Evolutionary conservation across 2,113 vertebrate species (phyloP), one percentile per base, ranked within the genome.

Genomic region (Heloderma charlesbogerti): DNA sequence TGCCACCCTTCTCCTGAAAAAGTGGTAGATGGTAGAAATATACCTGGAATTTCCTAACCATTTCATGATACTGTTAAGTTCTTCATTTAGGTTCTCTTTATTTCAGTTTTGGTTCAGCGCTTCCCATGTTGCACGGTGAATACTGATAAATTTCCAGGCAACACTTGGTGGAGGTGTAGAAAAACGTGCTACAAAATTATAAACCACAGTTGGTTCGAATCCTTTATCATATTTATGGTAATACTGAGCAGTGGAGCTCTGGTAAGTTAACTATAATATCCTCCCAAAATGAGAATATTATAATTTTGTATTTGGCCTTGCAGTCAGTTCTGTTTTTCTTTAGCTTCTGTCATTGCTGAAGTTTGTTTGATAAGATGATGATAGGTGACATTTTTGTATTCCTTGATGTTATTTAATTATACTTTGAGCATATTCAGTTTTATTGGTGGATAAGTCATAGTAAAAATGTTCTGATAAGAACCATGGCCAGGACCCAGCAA

Each of bases 141-240:
- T 95, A 97, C 95, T 66, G 94, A 96, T 0, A 95, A 92, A 1
- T 97, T 97, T 8, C 85, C 94, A 5, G 98, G 98, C 20, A 95
- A 93, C 88, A 86, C 84, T 40, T 99, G 99, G 98, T 99, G 98
- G 98, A 97, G 96, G 5, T 93, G 98, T 66, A 97, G 99, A 93
- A 99, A 99, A 97, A 99, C 98, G 67, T 99, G 98, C 93, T 99
- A 97, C 96, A 98, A 97, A 97, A 99, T 99, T 3, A 98, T 99
- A 74, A 98, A 98, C 66, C 99, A 99, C 93, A 98, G 97, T 92
- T 99, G 98, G 98, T 99, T 99, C 92, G 99, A 99, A 97, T 97
- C 98, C 92, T 99, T 99, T 95, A 98, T 99, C 94, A 98, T 99
- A 97, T 99, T 99, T 96, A 97, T 99, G 97, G 99, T 99, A 95